phyloP scores from a whole-genome alignment of 2,797 vertebrate genomes.

The Glyptemys insculpta region DNA sequence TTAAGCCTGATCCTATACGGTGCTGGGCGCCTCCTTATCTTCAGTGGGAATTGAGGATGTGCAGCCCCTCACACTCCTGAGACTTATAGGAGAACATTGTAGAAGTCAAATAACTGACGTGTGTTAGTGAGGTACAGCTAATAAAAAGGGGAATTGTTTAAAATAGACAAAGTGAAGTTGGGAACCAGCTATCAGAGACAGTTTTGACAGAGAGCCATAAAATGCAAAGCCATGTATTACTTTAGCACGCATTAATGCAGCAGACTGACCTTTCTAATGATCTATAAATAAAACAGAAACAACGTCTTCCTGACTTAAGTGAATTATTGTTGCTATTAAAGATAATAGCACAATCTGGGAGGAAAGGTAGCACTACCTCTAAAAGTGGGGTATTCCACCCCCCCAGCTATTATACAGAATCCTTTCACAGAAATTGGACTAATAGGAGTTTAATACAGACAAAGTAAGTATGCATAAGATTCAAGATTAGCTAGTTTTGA shows the following conservation, averaged over 20 bases:
- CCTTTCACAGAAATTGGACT: conserved; percentile 33
- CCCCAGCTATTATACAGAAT: conserved; percentile 26
- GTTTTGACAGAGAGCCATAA: conserved; percentile 77
- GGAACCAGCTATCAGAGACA: conserved; percentile 73
- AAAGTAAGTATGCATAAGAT: conserved; percentile 6
- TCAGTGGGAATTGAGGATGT: conserved; percentile 3
- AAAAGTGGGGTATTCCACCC: conserved; percentile 65
- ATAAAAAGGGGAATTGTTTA: conserved; percentile 68
- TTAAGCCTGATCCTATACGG: conserved; percentile 7
- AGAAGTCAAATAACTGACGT: conserved; percentile 66
- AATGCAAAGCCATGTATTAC: conserved; percentile 49
- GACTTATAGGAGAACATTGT: conserved; percentile 48
- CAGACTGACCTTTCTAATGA: conserved; percentile 74
- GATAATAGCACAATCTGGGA: conserved; percentile 68
- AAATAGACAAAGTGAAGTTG: conserved; percentile 62
- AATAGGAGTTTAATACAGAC: conserved; percentile 35
- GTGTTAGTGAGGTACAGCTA: conserved; percentile 58
- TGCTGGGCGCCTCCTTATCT: conserved; percentile 29
- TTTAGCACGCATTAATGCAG: conserved; percentile 74
- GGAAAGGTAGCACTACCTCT: conserved; percentile 69
- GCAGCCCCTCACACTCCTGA: conserved; percentile 40
- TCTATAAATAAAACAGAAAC: conserved; percentile 78
- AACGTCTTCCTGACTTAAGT: conserved; percentile 74
- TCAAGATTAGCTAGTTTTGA: neutral
- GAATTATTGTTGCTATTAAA: conserved; percentile 78